Base-by-base conservation (phyloP, 64 coral and sea anemone species). In the Pachyseris speciosa region DNA sequence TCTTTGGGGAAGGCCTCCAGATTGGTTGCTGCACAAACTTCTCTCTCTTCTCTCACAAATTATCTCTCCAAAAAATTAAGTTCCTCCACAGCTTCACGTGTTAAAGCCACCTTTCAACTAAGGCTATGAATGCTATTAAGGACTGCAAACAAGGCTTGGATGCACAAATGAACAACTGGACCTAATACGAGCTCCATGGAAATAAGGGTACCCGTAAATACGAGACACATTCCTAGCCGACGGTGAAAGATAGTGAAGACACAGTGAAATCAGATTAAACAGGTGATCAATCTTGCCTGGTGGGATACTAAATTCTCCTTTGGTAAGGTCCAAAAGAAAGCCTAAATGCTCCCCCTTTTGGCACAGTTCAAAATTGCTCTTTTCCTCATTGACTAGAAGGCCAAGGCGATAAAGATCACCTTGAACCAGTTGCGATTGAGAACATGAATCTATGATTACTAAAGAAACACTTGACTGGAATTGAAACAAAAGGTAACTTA, bases 341-440 rank as follows among this genome's bases (percentile, higher is more conserved):
- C 88, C 75, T 15, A 90, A 73, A 16, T 89, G n/a, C 42, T 74
- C 52, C 37, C 50, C 71, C 19, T 12, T 31, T 41, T 90, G 88
- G 37, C 39, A 52, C 7, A 60, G 74, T 22, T 68, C 30, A 67
- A 68, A 76, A 63, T 44, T 44, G 41, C 57, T 78, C 53, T 89
- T 91, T 44, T 91, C 77, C 44, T 80, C 75, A 29, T 68, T 79
- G n/a, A 78, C 75, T 58, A 83, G 43, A 53, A 83, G 72, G 7
- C 60, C 65, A 12, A 55, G 51, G 51, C 51, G 51, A 12, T 55
- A 9, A 55, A 55, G 51, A 55, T 55, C 85, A 37, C 27, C 25
- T 32, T 66, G 40, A 27, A 87, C 48, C 39, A 50, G 85, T 34
- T 20, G 26, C 44, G 44, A 39, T 13, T 67, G 86, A 88, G 17